Base-by-base conservation (phyloP, 2,888 invertebrate species). In the Lithosia quadra region DNA sequence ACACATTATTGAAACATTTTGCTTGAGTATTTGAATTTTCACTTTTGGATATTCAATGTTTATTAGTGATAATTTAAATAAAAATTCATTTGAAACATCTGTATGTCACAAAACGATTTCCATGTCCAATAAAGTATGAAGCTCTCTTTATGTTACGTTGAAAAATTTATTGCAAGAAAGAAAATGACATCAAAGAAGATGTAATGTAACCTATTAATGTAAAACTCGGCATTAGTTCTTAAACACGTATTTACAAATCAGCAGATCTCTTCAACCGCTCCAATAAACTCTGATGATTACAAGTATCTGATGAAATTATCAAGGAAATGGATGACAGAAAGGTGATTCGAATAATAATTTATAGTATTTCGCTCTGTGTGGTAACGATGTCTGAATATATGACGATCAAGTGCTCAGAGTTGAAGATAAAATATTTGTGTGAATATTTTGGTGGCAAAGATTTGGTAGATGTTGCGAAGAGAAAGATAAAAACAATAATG, bases 121-220 rank as follows among this genome's bases (percentile, higher is more conserved):
- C 88, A 85, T 86, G 84, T 87, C 86, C 88, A 91, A 91, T 90
- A 91, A 88, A 86, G 85, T 88, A 86, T 86, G 82, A 78, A 88
- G 87, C 79, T 86, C 82, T 85, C 87, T 91, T 89, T 90, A 90
- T 87, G 85, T 86, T 85, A 72, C 83, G 84, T 84, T 87, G 91
- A 92, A 92, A 90, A 90, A 90, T 91, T 90, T 91, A 92, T 75
- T 88, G 89, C 84, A 82, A 79, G 85, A 90, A 91, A 91, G 64
- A 91, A 91, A 91, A 87, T 90, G 90, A 91, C 92, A 92, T 93
- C 92, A 93, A 93, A 93, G 92, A 82, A 88, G 13, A 82, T 75
- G 77, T 80, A 83, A 86, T 83, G 85, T 85, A 86, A 76, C 83
- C 86, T 71, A 82, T 90, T 89, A 90, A 90, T 86, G 82, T 85